Evolutionary conservation across 2,797 vertebrate genomes (phyloP).

Genomic region (Cyclopterus lumpus): DNA sequence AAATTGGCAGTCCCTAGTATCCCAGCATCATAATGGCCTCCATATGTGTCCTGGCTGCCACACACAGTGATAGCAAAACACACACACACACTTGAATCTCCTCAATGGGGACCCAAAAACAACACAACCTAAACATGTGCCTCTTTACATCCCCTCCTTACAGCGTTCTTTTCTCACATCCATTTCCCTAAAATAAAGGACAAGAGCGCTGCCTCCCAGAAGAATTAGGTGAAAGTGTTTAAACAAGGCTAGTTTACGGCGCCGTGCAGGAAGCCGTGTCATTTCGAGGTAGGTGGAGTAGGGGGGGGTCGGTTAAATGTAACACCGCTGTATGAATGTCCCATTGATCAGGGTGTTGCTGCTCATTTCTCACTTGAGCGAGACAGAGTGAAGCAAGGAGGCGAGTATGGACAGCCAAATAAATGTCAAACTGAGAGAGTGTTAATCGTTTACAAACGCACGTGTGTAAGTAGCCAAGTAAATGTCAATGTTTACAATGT

Average conservation of each 20-base stretch:
- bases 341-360: constrained; percentile 74
- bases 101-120: constrained; percentile 59
- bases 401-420: constrained; percentile 69
- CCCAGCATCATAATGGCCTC: constrained; percentile 68
- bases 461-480: constrained; percentile 51
- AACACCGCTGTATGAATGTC: constrained; percentile 71
- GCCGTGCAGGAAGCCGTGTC: constrained; percentile 51
- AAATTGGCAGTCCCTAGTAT: constrained; percentile 47
- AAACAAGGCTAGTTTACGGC: constrained; percentile 67
- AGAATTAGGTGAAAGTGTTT: constrained; percentile 60
- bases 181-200: constrained; percentile 47
- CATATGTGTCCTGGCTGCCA: constrained; percentile 70
- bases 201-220: constrained; percentile 39
- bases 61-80: constrained; percentile 48
- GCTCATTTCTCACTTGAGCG: constrained; percentile 70
- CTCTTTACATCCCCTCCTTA: constrained; percentile 29
- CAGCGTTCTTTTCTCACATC: constrained; percentile 31
- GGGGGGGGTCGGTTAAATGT: constrained; percentile 45
- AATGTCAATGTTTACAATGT: constrained; percentile 67
- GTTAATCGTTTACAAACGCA: constrained; percentile 64
- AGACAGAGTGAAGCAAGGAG: constrained; percentile 61
- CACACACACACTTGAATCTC: constrained; percentile 38
- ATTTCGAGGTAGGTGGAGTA: background rate
- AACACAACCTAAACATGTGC: constrained; percentile 59
- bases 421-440: constrained; percentile 72